Evolutionary conservation across 2,113 vertebrate species (phyloP).

Genomic region (Trinectes maculatus): DNA sequence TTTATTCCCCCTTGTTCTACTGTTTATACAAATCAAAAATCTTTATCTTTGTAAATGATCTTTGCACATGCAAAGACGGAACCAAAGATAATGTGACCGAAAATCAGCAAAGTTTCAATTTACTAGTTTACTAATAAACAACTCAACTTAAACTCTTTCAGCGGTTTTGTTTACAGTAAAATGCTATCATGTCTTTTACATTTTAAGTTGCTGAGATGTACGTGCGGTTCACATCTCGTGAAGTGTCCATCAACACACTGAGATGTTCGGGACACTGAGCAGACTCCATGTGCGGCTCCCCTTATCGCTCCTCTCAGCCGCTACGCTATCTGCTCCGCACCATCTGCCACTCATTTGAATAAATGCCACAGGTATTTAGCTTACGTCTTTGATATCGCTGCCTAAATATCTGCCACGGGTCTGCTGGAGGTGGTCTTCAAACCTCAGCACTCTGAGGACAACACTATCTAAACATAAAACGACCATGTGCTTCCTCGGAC

Average conservation of each 20-base stretch:
- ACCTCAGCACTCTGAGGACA: slow-evolving; percentile 36
- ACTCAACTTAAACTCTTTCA: too few relatives aligned
- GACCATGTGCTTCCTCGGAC: slow-evolving; percentile 45
- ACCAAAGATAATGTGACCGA: too few relatives aligned
- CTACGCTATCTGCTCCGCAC: slow-evolving; percentile 37
- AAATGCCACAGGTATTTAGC: slow-evolving; percentile 58
- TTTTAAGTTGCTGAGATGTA: neutral
- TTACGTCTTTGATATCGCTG: slow-evolving; percentile 38
- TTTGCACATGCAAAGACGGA: too few relatives aligned
- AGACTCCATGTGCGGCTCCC: slow-evolving; percentile 4
- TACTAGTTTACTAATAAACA: too few relatives aligned
- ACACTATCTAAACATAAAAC: slow-evolving; percentile 50
- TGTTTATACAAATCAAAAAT: neutral
- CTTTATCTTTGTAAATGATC: too few relatives aligned
- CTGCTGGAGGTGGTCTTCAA: slow-evolving; percentile 31
- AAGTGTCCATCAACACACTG: slow-evolving; percentile 20
- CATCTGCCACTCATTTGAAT: slow-evolving; percentile 64
- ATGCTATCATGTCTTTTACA: neutral
- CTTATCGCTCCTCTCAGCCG: slow-evolving; percentile 50
- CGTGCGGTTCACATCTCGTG: slow-evolving; percentile 10
- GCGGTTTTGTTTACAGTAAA: neutral
- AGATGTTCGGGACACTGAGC: slow-evolving; percentile 25
- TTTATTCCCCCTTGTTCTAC: neutral
- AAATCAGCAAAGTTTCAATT: too few relatives aligned
- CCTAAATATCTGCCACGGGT: slow-evolving; percentile 45